Conservation (phyloP, 1,140 invertebrate genomes). For the Periplaneta americana region DNA sequence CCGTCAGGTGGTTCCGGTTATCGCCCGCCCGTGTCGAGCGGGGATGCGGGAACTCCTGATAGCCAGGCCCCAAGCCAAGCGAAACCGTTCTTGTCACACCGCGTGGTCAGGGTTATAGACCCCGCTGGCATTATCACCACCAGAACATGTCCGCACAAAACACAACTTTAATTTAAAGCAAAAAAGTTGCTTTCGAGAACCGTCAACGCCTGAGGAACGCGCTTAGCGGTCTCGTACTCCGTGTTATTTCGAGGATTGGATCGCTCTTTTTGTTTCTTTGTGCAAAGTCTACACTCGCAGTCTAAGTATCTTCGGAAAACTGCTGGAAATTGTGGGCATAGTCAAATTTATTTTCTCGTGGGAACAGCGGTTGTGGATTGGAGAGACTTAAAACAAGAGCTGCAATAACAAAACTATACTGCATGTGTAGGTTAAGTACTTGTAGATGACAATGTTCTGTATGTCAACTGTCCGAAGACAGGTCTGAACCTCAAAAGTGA, state of each 20-base stretch:
- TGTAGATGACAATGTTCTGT: too few species aligned
- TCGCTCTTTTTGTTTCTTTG: too few species aligned
- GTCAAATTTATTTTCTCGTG: too few species aligned
- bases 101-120: background rate
- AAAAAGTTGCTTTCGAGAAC: background rate
- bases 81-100: background rate
- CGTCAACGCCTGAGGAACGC: background rate
- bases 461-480: too few species aligned
- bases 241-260: background rate
- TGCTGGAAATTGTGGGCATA: too few species aligned
- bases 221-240: background rate
- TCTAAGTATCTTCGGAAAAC: too few species aligned
- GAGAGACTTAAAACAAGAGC: too few species aligned
- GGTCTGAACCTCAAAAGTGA: too few species aligned
- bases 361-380: too few species aligned
- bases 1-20: background rate
- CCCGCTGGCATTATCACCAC: background rate
- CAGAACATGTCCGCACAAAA: background rate
- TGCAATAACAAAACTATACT: too few species aligned
- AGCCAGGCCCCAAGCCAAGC: background rate
- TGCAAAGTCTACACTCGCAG: too few species aligned
- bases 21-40: background rate
- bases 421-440: too few species aligned
- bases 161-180: background rate
- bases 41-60: background rate